phyloP scores from a whole-genome alignment of 1,140 invertebrate species.

The Chymomyza costata region DNA sequence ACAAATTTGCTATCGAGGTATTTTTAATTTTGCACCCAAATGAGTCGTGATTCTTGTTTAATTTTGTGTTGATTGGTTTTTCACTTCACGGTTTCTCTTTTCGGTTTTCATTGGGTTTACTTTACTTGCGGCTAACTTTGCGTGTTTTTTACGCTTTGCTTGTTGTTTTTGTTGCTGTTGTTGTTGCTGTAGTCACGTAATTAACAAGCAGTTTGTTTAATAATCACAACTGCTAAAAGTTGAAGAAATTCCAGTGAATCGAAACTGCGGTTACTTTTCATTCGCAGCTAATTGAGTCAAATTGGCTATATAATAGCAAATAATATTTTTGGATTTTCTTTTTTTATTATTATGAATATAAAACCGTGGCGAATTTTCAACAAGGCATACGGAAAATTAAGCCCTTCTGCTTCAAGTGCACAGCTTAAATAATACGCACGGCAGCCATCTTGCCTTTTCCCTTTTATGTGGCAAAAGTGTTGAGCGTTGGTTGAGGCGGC shows the following conservation, averaged over 20 bases:
- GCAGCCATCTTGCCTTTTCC: no score
- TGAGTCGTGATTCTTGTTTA: constrained; percentile 44
- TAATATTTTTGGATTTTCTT: constrained; percentile 1
- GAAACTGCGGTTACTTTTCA: constrained; percentile 38
- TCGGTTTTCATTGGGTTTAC: constrained; percentile 3
- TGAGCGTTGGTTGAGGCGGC: no score
- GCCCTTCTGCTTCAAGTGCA: no score
- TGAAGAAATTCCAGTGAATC: background rate
- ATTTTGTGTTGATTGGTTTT: constrained; percentile 46
- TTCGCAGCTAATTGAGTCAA: constrained; percentile 61
- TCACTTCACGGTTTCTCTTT: constrained; percentile 3
- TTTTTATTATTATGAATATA: no score
- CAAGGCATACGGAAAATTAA: no score
- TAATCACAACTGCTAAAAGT: constrained; percentile 15
- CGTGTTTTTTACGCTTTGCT: background rate
- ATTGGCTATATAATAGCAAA: constrained; percentile 50
- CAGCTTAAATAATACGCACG: no score
- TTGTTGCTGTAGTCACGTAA: constrained; percentile 52
- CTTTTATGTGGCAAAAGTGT: no score
- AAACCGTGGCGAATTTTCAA: no score
- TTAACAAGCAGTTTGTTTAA: no score
- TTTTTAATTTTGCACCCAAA: constrained; percentile 57
- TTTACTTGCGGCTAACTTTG: background rate
- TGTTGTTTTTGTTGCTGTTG: constrained; percentile 18
- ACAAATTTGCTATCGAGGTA: constrained; percentile 32